Evolutionary conservation across 2,797 vertebrate genomes (phyloP).

Genomic region (Scleropages formosus): DNA sequence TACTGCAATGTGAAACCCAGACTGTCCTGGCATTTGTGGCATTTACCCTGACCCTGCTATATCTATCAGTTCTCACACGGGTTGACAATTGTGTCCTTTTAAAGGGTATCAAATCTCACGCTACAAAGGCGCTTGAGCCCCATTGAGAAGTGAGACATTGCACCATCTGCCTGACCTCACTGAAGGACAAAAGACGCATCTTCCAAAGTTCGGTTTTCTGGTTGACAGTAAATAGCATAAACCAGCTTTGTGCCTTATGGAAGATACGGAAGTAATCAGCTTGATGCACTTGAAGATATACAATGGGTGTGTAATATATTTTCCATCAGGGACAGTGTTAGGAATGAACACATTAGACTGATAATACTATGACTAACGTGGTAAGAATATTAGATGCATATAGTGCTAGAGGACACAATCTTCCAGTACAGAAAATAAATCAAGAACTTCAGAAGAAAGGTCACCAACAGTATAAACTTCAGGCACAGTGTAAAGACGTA

Average conservation of each 20-base stretch:
- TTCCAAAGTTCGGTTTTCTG: background rate
- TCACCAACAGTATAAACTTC: background rate
- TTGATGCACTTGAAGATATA: background rate
- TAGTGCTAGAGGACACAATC: slow-evolving; percentile 2
- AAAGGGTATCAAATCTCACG: background rate
- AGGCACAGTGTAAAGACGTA: slow-evolving; percentile 1
- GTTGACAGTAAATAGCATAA: background rate
- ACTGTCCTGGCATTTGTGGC: slow-evolving; percentile 22
- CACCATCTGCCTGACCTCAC: background rate
- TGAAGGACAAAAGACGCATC: background rate
- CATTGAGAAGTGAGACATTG: background rate
- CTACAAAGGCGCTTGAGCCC: background rate
- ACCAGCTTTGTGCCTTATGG: background rate
- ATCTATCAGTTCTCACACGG: background rate
- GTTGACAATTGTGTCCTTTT: background rate
- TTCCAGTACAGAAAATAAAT: slow-evolving; percentile 16
- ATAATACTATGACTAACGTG: background rate
- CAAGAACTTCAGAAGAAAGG: slow-evolving; percentile 12
- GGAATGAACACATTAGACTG: background rate
- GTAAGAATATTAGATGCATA: background rate
- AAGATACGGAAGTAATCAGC: background rate
- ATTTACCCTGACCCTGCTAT: background rate
- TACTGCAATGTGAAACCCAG: background rate
- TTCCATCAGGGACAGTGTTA: slow-evolving; percentile 1
- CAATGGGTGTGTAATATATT: background rate